These are phyloP conservation scores for Chelonia mydas DNA, from an alignment of 2,797 vertebrate species.

Conservation along the genomic window DNA sequence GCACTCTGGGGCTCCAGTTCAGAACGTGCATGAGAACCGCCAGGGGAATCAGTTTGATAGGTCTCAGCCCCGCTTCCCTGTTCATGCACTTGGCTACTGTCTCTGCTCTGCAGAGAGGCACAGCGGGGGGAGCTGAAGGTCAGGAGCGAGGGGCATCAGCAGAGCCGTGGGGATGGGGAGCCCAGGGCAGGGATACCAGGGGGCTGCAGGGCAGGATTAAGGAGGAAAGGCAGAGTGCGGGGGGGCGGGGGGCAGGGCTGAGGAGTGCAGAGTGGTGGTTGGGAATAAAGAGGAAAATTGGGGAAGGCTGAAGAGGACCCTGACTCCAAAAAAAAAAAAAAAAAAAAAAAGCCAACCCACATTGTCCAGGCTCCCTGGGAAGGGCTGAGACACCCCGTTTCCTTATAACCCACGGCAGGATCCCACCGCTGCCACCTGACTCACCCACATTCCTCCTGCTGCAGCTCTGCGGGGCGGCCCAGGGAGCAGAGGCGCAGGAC, in stretches of 20 bases:
- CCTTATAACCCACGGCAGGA: background rate
- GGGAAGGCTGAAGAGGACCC: background rate
- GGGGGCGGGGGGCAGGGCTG: background rate
- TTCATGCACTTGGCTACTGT: fast-evolving
- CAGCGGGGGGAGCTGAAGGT: background rate
- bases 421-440: background rate
- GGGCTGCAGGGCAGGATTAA: background rate
- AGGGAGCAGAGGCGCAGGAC: too few relatives aligned
- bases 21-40: background rate
- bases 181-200: background rate
- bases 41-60: background rate
- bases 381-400: background rate
- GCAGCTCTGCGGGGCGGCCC: too few relatives aligned
- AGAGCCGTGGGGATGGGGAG: background rate
- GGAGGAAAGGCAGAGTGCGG: too few relatives aligned
- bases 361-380: background rate
- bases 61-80: background rate
- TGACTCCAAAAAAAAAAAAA: background rate
- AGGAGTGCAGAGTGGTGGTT: background rate
- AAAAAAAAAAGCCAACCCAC: background rate
- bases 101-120: background rate
- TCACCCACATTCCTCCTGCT: background rate
- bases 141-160: background rate
- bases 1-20: background rate
- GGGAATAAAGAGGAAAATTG: background rate